These are phyloP conservation scores for Epsilonema sp. DNA, from an alignment of 2,888 invertebrate genomes.

Conservation along the genomic window DNA sequence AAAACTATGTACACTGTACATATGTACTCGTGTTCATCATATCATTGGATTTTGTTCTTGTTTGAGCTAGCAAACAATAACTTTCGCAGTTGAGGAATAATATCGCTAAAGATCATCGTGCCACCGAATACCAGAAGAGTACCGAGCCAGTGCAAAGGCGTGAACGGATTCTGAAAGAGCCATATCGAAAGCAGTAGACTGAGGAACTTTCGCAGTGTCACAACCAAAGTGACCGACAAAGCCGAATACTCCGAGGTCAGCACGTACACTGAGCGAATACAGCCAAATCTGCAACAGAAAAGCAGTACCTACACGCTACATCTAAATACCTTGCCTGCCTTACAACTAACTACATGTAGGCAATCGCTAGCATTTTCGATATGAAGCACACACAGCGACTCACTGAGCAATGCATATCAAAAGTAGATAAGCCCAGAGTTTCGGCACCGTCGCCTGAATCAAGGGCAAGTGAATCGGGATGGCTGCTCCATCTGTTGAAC, in stretches of 20 bases:
- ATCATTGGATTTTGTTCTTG: no score
- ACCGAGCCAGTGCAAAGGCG: conserved; percentile 69
- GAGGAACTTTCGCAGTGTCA: conserved; percentile 82
- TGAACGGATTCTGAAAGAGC: conserved; percentile 85
- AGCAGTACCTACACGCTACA: no score
- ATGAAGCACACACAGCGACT: no score
- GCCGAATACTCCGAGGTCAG: conserved; percentile 83
- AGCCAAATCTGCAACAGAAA: conserved; percentile 44
- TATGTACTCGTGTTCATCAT: no score
- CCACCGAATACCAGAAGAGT: conserved; percentile 73
- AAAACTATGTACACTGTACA: no score
- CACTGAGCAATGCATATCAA: conserved; percentile 73
- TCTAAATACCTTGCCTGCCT: no score
- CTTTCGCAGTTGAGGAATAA: no score
- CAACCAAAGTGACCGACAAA: conserved; percentile 77
- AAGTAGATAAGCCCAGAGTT: conserved; percentile 52
- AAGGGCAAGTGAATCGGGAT: no score
- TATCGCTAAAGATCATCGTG: conserved; percentile 78
- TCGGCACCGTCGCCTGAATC: conserved; percentile 42
- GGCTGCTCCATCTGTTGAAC: no score
- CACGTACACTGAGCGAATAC: conserved; percentile 81
- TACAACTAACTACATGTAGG: no score
- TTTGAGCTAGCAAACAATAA: no score
- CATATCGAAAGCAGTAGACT: conserved; percentile 82
- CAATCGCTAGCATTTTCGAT: no score